These are phyloP conservation scores for Nothocercus julius DNA, from an alignment of 2,113 vertebrate genomes.

Conservation along the genomic window DNA sequence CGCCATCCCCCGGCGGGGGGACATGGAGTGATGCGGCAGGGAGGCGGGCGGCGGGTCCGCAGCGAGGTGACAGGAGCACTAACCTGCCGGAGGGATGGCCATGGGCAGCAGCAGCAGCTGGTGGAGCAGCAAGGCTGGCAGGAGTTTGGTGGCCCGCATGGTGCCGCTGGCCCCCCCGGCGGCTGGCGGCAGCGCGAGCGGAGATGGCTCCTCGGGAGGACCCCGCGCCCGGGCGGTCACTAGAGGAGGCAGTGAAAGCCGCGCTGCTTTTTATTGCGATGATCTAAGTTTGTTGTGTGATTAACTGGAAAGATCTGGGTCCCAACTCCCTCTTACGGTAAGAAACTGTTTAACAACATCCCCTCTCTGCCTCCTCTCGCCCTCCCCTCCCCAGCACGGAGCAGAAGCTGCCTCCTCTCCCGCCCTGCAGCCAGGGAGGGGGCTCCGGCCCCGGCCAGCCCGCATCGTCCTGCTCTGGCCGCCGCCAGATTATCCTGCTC, in stretches of 20 bases:
- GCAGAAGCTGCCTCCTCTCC: slow-evolving; percentile 39
- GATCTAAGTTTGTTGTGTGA: slow-evolving; percentile 82
- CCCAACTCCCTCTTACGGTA: slow-evolving; percentile 85
- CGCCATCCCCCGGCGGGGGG: not conserved
- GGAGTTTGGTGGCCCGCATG: slow-evolving; percentile 78
- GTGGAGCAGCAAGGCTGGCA: slow-evolving; percentile 74
- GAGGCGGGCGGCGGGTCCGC: not conserved
- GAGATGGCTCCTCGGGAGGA: slow-evolving; percentile 63
- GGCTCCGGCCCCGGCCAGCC: not conserved
- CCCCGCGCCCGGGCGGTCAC: slow-evolving; percentile 67
- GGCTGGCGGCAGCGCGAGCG: slow-evolving; percentile 41
- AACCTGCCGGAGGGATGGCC: slow-evolving; percentile 76
- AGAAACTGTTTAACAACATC: slow-evolving; percentile 81
- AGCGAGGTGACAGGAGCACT: slow-evolving; percentile 35
- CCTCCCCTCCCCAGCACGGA: not conserved
- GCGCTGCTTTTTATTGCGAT: slow-evolving; percentile 81
- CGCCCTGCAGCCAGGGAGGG: not conserved
- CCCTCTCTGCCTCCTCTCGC: slow-evolving; percentile 45
- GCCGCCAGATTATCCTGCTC: not conserved
- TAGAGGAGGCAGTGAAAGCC: slow-evolving; percentile 67
- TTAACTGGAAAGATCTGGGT: slow-evolving; percentile 81
- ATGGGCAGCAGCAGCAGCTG: slow-evolving; percentile 75
- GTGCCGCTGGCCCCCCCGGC: slow-evolving; percentile 46
- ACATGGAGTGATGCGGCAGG: not conserved
- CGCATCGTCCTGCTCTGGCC: not conserved